Percentiles rank a stretch among this genome's conserved stretches.
Evolutionary conservation across 2,888 invertebrate genomes (phyloP).

Genomic region (Bugulina stolonifera): DNA sequence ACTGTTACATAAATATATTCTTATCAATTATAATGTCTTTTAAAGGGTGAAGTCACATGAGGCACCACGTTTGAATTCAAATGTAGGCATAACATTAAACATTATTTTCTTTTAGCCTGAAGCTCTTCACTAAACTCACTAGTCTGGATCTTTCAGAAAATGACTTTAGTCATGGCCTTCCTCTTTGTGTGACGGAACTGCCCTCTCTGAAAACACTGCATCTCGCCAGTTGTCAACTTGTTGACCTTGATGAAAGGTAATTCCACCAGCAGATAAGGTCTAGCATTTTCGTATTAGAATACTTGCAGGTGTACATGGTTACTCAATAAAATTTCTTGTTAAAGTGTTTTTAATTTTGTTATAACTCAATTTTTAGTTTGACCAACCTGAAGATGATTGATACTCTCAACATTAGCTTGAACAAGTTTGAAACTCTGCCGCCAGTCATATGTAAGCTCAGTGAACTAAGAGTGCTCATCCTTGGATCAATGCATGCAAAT

Average conservation of each 20-base stretch:
- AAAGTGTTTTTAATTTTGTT: too few relatives aligned
- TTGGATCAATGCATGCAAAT: background rate
- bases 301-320: too few relatives aligned
- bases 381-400: background rate
- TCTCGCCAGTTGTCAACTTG: background rate
- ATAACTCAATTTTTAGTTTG: background rate
- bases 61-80: too few relatives aligned
- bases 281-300: too few relatives aligned
- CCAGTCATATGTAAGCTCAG: background rate
- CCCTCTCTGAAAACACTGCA: background rate
- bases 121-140: too few relatives aligned
- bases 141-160: background rate
- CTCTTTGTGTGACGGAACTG: background rate
- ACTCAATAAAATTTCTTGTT: too few relatives aligned
- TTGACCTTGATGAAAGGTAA: background rate
- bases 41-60: too few relatives aligned
- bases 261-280: too few relatives aligned
- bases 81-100: too few relatives aligned
- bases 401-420: background rate
- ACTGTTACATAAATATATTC: too few relatives aligned
- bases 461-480: background rate
- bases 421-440: background rate
- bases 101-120: too few relatives aligned
- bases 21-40: too few relatives aligned
- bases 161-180: background rate